Conservation (phyloP, 1,140 invertebrate genomes). For the Pseudomyrmex concolor region DNA sequence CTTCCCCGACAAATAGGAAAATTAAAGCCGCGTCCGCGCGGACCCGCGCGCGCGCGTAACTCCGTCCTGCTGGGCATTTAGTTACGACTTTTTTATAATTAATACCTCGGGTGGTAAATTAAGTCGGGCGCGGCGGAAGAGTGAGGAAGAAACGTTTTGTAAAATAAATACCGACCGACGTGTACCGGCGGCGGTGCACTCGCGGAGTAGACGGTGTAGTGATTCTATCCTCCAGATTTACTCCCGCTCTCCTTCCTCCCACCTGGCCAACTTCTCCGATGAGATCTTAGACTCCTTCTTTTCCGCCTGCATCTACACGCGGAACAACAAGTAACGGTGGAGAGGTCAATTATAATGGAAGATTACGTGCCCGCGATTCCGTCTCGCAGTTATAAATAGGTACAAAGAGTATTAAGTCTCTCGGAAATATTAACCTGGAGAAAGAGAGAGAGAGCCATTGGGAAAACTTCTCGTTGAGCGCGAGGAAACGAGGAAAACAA, state of each 20-base stretch:
- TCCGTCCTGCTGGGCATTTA: constrained; percentile 79
- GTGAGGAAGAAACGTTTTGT: constrained; percentile 74
- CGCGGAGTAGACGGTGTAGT: constrained; percentile 12
- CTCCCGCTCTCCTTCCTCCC: constrained; percentile 36
- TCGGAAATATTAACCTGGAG: constrained; percentile 67
- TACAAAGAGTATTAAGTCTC: constrained; percentile 71
- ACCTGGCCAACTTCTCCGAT: neutral
- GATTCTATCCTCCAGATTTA: constrained; percentile 65
- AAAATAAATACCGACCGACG: constrained; percentile 78
- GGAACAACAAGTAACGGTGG: constrained; percentile 58
- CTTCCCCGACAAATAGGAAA: constrained; percentile 82
- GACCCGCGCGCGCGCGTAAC: constrained; percentile 69
- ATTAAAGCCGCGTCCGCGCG: constrained; percentile 79
- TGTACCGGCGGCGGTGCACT: constrained; percentile 22
- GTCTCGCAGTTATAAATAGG: constrained; percentile 66
- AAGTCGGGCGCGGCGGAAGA: constrained; percentile 75
- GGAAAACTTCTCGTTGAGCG: constrained; percentile 61
- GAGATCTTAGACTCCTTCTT: constrained; percentile 8
- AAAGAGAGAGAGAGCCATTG: constrained; percentile 58
- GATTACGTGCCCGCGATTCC: constrained; percentile 68
- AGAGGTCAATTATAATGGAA: constrained; percentile 73
- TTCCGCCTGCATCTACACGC: constrained; percentile 23
- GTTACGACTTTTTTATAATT: constrained; percentile 84
- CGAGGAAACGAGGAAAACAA: constrained; percentile 64
- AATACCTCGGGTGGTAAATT: constrained; percentile 82